phyloP scores from a whole-genome alignment of 2,113 vertebrate genomes.

The Fulica atra region DNA sequence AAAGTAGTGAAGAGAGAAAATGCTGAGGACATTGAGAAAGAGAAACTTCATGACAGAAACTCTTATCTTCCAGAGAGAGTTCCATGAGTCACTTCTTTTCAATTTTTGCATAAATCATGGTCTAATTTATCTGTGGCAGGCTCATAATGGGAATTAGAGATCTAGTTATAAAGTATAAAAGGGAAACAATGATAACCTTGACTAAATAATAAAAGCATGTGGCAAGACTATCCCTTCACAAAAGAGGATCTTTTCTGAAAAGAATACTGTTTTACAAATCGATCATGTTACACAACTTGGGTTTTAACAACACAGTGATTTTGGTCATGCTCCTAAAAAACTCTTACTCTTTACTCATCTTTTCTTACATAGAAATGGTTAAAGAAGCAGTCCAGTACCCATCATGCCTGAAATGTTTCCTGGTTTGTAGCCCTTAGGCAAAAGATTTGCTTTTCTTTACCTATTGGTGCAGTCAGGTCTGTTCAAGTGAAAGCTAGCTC shows the following conservation, averaged over 20 bases:
- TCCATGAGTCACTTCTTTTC: slow-evolving; percentile 33
- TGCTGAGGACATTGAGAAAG: not conserved
- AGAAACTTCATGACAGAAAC: not conserved
- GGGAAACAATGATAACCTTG: slow-evolving; percentile 15
- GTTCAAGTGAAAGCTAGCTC: not conserved
- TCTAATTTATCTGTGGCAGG: slow-evolving; percentile 56
- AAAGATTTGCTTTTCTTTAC: not conserved
- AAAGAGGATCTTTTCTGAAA: not conserved
- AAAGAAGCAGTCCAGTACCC: not conserved
- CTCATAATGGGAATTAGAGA: slow-evolving; percentile 50
- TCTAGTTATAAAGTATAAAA: slow-evolving; percentile 12
- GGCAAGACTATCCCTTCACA: not conserved
- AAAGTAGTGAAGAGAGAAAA: slow-evolving; percentile 44
- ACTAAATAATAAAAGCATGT: not conserved
- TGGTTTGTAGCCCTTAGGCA: not conserved
- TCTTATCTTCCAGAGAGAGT: slow-evolving; percentile 51
- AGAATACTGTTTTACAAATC: not conserved
- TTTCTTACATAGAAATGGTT: not conserved
- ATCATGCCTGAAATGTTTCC: not conserved
- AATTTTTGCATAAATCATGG: slow-evolving; percentile 62
- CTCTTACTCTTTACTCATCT: not conserved
- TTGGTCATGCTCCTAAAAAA: not conserved
- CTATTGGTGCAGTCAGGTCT: rapidly evolving
- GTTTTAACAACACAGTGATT: not conserved
- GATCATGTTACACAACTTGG: not conserved